Conservation (phyloP, 2,113 vertebrate species). For the Mormoops blainvillei region DNA sequence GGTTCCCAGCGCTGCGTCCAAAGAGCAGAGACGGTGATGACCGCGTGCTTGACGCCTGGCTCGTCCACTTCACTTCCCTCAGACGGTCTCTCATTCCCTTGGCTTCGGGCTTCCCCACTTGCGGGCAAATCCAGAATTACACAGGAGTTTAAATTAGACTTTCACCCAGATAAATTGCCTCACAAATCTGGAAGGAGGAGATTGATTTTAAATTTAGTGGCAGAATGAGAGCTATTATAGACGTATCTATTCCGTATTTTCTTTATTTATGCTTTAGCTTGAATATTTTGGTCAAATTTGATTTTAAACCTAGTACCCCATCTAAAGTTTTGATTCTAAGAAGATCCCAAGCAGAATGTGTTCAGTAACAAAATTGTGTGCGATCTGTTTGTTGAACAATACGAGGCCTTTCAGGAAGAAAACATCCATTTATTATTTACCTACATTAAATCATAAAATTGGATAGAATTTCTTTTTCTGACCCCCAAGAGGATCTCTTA, state of each 20-base stretch:
- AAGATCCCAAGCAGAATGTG: not conserved
- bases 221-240: not conserved
- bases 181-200: not conserved
- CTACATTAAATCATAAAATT: not conserved
- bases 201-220: not conserved
- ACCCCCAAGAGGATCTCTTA: not conserved
- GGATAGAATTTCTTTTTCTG: not conserved
- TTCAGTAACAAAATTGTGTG: not conserved
- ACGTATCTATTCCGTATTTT: not conserved
- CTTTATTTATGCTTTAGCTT: not conserved
- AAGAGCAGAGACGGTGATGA: not conserved
- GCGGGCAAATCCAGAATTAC: constrained; percentile 26
- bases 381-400: not conserved
- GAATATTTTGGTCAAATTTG: not conserved
- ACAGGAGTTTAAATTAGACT: constrained; percentile 11
- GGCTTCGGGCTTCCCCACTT: constrained; percentile 44
- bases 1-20: not conserved
- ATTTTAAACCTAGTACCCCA: not conserved
- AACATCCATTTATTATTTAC: constrained; percentile 3
- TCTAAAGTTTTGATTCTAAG: not conserved
- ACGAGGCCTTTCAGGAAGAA: not conserved
- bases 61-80: not conserved
- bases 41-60: not conserved
- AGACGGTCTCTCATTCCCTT: not conserved
- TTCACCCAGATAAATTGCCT: constrained; percentile 11